A percentile compares a stretch with the other conserved stretches of the same genome.
These are phyloP conservation scores for Conistra vaccinii DNA, from an alignment of 2,888 invertebrate genomes.

Conservation along the genomic window DNA sequence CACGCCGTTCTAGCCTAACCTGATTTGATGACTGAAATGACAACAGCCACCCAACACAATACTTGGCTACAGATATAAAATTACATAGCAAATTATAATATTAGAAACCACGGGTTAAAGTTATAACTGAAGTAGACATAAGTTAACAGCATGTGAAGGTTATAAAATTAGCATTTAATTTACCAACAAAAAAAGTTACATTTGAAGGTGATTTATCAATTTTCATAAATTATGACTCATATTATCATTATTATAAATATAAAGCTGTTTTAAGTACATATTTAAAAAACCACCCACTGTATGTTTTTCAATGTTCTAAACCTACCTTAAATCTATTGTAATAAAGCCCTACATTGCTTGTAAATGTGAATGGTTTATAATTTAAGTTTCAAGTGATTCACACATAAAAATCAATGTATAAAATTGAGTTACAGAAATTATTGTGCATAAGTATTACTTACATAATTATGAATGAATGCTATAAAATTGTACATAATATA, in stretches of 20 bases:
- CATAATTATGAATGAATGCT: conserved; percentile 67
- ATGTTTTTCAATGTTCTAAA: conserved; percentile 47
- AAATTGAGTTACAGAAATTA: conserved; percentile 55
- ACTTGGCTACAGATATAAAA: conserved; percentile 6
- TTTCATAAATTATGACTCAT: conserved; percentile 39
- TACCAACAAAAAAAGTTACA: conserved; percentile 18
- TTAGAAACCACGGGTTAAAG: conserved; percentile 1
- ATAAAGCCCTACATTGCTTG: conserved; percentile 17
- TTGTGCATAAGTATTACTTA: conserved; percentile 65
- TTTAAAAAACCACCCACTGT: conserved; percentile 39
- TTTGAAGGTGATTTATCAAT: conserved; percentile 34
- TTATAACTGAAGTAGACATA: conserved; percentile 32
- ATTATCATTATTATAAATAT: conserved; percentile 41
- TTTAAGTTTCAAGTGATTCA: conserved; percentile 52
- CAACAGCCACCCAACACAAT: background rate
- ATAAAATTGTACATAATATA: conserved; percentile 72
- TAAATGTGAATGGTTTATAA: conserved; percentile 43
- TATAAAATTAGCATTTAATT: conserved; percentile 58
- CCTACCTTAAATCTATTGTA: conserved; percentile 38
- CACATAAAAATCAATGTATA: conserved; percentile 37
- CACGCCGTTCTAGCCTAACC: too few relatives aligned
- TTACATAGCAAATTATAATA: background rate
- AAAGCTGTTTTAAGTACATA: conserved; percentile 50
- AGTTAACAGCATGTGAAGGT: conserved; percentile 50
- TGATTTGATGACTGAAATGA: background rate